A percentile compares a stretch with the other conserved stretches of the same genome.
These are phyloP conservation scores for Pogonocherus hispidulus DNA, from an alignment of 2,888 invertebrate genomes.

Conservation along the genomic window DNA sequence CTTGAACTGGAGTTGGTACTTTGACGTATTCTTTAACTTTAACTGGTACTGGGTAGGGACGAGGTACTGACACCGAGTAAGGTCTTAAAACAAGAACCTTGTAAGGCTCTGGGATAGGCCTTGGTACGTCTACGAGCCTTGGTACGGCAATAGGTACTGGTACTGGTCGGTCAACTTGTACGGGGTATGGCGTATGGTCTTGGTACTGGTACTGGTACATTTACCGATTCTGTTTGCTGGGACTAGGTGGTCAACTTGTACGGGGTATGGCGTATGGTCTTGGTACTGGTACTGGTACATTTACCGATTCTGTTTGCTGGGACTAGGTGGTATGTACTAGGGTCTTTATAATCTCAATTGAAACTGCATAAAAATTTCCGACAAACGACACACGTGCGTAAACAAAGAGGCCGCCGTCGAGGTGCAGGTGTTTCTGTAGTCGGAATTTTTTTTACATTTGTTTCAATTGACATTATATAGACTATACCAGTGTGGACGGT, in stretches of 20 bases:
- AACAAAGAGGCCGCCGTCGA: too few relatives aligned
- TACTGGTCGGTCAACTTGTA: slow-evolving; percentile 56
- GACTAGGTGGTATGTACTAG: slow-evolving; percentile 60
- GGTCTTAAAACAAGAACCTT: slow-evolving; percentile 58
- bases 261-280: slow-evolving; percentile 59
- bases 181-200: slow-evolving; percentile 59
- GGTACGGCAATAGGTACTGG: slow-evolving; percentile 60
- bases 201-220: slow-evolving; percentile 59
- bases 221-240: slow-evolving; percentile 56
- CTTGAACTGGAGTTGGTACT: slow-evolving; percentile 60
- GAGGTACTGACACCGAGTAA: slow-evolving; percentile 59
- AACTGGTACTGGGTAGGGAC: slow-evolving; percentile 59
- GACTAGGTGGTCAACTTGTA: slow-evolving; percentile 58
- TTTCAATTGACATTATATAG: too few relatives aligned
- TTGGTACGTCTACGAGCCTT: slow-evolving; percentile 59
- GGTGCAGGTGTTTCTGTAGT: too few relatives aligned
- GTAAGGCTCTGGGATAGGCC: slow-evolving; percentile 61
- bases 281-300: slow-evolving; percentile 59
- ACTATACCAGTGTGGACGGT: slow-evolving; percentile 52
- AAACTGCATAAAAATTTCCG: too few relatives aligned
- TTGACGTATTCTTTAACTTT: slow-evolving; percentile 60
- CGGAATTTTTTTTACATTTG: too few relatives aligned
- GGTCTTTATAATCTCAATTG: too few relatives aligned
- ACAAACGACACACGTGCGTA: too few relatives aligned
- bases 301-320: slow-evolving; percentile 56